These are phyloP conservation scores for Arctocebus calabarensis DNA, from an alignment of 2,797 vertebrate species.

Conservation along the genomic window DNA sequence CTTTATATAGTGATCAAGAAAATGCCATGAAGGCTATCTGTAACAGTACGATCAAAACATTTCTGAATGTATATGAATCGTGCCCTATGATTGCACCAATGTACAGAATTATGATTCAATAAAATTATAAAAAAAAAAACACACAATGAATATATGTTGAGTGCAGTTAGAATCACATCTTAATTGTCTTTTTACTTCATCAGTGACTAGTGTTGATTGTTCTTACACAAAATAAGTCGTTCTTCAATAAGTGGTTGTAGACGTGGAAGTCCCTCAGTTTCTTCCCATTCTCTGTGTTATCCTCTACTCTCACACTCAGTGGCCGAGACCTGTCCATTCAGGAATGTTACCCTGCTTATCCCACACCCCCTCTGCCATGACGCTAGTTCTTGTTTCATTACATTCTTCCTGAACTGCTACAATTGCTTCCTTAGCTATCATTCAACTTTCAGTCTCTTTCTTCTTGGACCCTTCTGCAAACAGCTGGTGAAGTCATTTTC, in stretches of 20 bases:
- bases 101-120: no score
- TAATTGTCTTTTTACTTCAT: not conserved
- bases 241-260: not conserved
- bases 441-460: conserved; percentile 7
- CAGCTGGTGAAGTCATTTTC: not conserved
- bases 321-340: not conserved
- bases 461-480: not conserved
- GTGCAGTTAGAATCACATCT: not conserved
- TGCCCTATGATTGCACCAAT: no score
- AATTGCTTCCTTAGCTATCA: not conserved
- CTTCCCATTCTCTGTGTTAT: not conserved
- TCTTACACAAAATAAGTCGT: not conserved
- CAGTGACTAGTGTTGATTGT: not conserved
- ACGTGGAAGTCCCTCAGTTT: not conserved
- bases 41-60: no score
- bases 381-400: not conserved
- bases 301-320: not conserved
- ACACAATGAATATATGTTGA: not conserved
- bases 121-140: no score
- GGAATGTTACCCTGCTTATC: not conserved
- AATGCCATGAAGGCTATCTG: no score
- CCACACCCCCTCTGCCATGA: not conserved
- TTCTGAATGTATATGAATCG: no score
- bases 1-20: no score
- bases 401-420: not conserved